A percentile compares a stretch with the other conserved stretches of the same genome.
Conservation (phyloP, 2,113 vertebrate species). For the Calonectris borealis region DNA sequence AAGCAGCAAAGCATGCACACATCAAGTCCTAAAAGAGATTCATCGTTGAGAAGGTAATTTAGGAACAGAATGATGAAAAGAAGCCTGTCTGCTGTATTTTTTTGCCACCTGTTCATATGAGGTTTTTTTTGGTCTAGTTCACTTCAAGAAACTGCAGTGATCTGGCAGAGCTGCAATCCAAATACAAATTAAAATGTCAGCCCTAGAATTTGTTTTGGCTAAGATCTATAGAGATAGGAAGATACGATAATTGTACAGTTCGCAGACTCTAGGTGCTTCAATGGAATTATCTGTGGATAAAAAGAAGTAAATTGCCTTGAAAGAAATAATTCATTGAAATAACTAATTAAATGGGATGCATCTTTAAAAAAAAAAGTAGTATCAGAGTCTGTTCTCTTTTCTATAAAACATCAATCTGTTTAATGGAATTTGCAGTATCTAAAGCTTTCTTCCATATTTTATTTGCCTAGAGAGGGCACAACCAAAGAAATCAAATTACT, state of each 20-base stretch:
- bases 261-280: not conserved
- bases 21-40: not conserved
- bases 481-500: not conserved
- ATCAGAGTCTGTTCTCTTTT: not conserved
- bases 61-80: not conserved
- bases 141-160: not conserved
- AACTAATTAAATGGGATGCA: not conserved
- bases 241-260: not conserved
- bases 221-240: not conserved
- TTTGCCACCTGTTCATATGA: not conserved
- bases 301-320: not conserved
- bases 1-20: not conserved
- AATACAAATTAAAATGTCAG: conserved; percentile 24
- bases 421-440: not conserved
- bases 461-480: not conserved
- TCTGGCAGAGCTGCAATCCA: not conserved
- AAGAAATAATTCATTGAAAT: not conserved
- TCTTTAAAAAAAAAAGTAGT: not conserved
- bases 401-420: not conserved
- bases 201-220: conserved; percentile 10
- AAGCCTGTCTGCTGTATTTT: not conserved
- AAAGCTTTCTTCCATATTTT: not conserved
- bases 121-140: not conserved
- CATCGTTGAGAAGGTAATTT: not conserved
- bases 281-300: not conserved